Base-by-base conservation (phyloP, 2,113 vertebrate genomes). In the Bagarius yarrelli region DNA sequence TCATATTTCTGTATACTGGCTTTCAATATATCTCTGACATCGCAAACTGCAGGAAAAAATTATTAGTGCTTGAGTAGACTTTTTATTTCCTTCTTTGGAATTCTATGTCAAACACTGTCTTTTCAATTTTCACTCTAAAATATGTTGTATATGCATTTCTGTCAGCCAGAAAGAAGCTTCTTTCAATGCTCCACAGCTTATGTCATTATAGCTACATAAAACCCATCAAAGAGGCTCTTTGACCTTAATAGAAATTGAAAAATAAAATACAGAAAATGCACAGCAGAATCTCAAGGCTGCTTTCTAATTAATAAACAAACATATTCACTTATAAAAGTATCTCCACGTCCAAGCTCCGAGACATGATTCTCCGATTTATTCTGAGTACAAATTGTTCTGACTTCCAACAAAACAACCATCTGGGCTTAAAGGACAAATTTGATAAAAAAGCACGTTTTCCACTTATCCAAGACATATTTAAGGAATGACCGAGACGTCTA, bases 91-190 rank as follows among this genome's bases (percentile, higher is more conserved):
- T 69, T 27, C 69, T 70, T 59, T 25, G 18, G 47, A 18, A 25
- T 69, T 79, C 70, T 34, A 16, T 40, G 47, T n/a, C 2, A 21
- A 79, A 57, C 30, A 56, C 15, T 52, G 76, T 18, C 61, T 36
- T 59, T 56, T 70, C n/a, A 16, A 16, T 67, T 69, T 44, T 64
- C 40, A 16, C 5, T 52, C 44, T 13, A 78, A 78, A 78, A 78
- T 61, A 78, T 53, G 76, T 52, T 78, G 59, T 63, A 63, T 78
- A n/a, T 53, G 47, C 4, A 47, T 27, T 76, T 30, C 5, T 79
- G 57, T 27, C 60, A n/a, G 72, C 78, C 78, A 72, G 67, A 61
- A 72, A 32, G 56, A 60, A 80, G 67, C 66, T 80, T 55, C 66
- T 80, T 71, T 80, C 32, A 8, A 80, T 30, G 57, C 27, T 80